Percentiles rank a stretch among this genome's conserved stretches.
phyloP scores from a whole-genome alignment of 2,797 vertebrate species.

The Paguma larvata region DNA sequence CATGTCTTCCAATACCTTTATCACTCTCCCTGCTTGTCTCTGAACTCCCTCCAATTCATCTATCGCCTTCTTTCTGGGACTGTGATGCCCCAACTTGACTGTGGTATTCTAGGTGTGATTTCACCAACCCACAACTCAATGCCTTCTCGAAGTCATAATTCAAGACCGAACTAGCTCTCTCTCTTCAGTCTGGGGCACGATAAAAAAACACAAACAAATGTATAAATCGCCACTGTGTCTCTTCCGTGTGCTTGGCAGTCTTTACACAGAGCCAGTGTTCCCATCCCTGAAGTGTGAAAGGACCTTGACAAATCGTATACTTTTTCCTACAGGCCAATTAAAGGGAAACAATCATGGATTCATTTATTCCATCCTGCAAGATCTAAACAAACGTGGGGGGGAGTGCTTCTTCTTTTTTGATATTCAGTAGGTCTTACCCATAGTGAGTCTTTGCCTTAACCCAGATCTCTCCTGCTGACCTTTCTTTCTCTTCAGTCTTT shows the following conservation, averaged over 20 bases:
- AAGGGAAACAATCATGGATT: not conserved
- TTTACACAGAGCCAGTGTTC: not conserved
- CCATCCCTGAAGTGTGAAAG: not conserved
- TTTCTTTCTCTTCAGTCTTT: constrained; percentile 41
- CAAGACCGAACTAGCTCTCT: constrained; percentile 77
- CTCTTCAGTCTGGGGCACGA: not conserved
- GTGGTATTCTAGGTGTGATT: constrained; percentile 75
- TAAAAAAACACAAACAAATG: constrained; percentile 60
- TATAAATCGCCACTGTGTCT: not conserved
- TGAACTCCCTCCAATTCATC: constrained; percentile 74
- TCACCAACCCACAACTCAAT: constrained; percentile 70
- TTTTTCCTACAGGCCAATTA: constrained; percentile 11
- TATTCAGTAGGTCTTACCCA: not conserved
- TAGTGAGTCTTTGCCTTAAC: not conserved
- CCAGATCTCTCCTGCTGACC: not conserved
- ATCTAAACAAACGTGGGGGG: not conserved
- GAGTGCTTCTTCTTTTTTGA: constrained; percentile 10
- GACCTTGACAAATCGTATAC: constrained; percentile 17
- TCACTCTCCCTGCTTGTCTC: constrained; percentile 58
- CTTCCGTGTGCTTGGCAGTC: not conserved
- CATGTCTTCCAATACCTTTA: constrained; percentile 74
- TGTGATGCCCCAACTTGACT: constrained; percentile 78
- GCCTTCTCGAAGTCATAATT: constrained; percentile 65
- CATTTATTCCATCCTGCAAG: not conserved
- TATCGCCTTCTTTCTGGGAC: constrained; percentile 32